Evolutionary conservation across 2,888 invertebrate species (phyloP).

Genomic region (Julus scanicus): DNA sequence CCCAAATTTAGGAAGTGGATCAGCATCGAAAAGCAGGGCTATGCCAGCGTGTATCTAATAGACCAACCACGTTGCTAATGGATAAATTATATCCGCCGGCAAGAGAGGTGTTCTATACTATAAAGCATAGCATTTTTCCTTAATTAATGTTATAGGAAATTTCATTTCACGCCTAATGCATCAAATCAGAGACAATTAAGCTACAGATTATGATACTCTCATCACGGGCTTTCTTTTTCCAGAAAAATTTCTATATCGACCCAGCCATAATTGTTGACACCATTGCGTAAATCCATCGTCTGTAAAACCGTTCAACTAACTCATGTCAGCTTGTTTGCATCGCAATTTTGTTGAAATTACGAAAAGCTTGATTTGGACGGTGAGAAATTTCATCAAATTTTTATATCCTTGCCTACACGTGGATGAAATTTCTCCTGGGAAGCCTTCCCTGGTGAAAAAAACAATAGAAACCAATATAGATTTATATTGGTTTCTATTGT

Average conservation of each 20-base stretch:
- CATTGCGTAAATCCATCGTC: not conserved
- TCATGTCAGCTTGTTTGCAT: not conserved
- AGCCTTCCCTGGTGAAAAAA: too few species aligned
- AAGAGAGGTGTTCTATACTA: not conserved
- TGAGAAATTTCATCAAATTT: not conserved
- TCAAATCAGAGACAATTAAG: constrained; percentile 46
- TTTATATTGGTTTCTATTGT: too few species aligned
- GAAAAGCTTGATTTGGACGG: not conserved
- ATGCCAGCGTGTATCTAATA: not conserved
- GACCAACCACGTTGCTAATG: not conserved
- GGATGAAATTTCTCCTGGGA: too few species aligned
- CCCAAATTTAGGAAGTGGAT: not conserved
- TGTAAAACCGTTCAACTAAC: not conserved
- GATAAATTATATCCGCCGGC: constrained; percentile 5
- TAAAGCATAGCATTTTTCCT: not conserved
- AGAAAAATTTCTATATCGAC: not conserved
- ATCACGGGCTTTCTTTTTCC: constrained; percentile 5
- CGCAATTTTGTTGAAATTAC: not conserved
- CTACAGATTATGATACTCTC: constrained; percentile 44
- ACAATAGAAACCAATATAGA: too few species aligned
- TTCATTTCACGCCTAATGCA: constrained; percentile 49
- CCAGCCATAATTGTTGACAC: not conserved
- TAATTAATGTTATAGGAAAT: constrained; percentile 45
- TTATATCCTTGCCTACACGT: not conserved
- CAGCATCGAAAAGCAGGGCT: not conserved